A percentile compares a stretch with the other conserved stretches of the same genome.
Conservation (phyloP, 2,113 vertebrate genomes). For the Oryzias melastigma region DNA sequence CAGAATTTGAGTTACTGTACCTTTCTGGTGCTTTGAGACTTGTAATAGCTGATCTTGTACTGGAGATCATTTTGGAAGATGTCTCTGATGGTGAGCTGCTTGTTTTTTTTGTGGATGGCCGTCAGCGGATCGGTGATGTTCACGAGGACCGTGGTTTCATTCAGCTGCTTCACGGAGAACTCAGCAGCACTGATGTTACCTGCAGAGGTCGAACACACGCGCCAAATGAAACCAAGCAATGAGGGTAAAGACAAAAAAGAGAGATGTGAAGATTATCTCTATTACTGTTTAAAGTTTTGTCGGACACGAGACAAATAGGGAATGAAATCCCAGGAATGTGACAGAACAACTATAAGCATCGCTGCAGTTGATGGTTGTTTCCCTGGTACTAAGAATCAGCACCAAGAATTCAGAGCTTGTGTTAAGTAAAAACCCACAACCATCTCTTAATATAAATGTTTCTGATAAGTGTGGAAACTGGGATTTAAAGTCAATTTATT, state of each 20-base stretch:
- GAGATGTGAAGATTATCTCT: too few relatives aligned
- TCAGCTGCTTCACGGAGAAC: constrained; percentile 59
- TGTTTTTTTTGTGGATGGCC: constrained; percentile 47
- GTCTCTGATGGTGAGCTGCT: constrained; percentile 79
- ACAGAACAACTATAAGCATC: too few relatives aligned
- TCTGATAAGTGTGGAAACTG: too few relatives aligned
- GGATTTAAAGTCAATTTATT: too few relatives aligned
- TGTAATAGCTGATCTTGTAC: constrained; percentile 85
- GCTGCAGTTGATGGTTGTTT: too few relatives aligned
- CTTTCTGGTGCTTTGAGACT: constrained; percentile 83
- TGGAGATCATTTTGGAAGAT: constrained; percentile 80
- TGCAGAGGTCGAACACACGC: constrained; percentile 45
- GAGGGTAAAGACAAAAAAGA: neutral
- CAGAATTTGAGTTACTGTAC: constrained; percentile 52
- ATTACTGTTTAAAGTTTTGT: too few relatives aligned
- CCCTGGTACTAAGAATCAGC: too few relatives aligned
- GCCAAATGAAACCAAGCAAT: neutral
- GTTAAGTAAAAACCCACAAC: too few relatives aligned
- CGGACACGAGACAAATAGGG: too few relatives aligned
- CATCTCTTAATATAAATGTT: too few relatives aligned
- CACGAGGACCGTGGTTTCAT: constrained; percentile 64
- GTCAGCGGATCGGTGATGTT: constrained; percentile 78
- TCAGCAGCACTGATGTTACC: constrained; percentile 82
- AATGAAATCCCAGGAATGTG: too few relatives aligned
- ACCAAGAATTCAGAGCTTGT: too few relatives aligned